A percentile compares a stretch with the other conserved stretches of the same genome.
Evolutionary conservation across 1,140 invertebrate species (phyloP).

Genomic region (Ostrea denselamellosa): DNA sequence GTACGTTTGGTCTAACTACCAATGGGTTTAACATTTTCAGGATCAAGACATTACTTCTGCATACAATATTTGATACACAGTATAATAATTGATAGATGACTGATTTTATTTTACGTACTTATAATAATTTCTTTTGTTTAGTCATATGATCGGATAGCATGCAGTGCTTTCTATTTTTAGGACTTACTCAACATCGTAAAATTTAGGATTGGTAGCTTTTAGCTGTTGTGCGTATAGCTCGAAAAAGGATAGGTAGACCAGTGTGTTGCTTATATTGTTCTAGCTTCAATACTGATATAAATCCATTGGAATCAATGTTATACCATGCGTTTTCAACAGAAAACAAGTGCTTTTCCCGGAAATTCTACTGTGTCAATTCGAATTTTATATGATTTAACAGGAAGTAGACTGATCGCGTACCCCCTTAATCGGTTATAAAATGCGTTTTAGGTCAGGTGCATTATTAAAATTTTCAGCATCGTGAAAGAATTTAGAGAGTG

Average conservation of each 20-base stretch:
- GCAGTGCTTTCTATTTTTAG: constrained; percentile 22
- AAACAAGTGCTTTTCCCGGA: not conserved
- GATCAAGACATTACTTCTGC: too few relatives aligned
- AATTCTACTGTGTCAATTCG: not conserved
- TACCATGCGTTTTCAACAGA: not conserved
- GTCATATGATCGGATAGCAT: not conserved
- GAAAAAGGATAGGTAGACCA: not conserved
- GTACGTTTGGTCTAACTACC: too few relatives aligned
- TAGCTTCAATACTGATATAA: not conserved
- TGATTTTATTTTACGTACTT: too few relatives aligned
- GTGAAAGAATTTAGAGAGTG: not conserved
- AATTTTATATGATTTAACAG: constrained; percentile 8
- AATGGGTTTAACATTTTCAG: too few relatives aligned
- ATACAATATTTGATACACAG: too few relatives aligned
- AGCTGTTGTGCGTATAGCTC: not conserved
- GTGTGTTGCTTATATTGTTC: not conserved
- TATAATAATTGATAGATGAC: too few relatives aligned
- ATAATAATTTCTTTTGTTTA: not conserved
- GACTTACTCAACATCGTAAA: constrained; percentile 21
- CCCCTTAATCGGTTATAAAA: not conserved
- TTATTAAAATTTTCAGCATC: not conserved
- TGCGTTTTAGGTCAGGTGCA: not conserved
- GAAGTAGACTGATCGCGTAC: constrained; percentile 12
- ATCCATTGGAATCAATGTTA: not conserved
- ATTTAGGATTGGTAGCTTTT: not conserved